Evolutionary conservation across 2,888 invertebrate genomes (phyloP).

Genomic region (Callimorpha dominula): DNA sequence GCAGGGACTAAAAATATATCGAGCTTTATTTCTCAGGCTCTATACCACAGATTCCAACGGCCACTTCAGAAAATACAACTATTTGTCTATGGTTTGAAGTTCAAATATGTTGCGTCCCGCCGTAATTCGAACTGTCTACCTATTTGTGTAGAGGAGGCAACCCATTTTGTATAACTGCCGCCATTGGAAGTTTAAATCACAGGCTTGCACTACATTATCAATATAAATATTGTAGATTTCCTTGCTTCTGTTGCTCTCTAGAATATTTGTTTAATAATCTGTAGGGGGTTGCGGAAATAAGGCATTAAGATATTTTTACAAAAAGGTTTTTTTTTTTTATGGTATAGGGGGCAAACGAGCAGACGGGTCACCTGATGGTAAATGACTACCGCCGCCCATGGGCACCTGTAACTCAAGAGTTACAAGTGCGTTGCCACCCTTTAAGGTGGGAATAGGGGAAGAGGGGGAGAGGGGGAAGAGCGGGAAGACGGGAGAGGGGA

Average conservation of each 20-base stretch:
- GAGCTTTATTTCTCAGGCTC: background rate
- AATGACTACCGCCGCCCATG: too few relatives aligned
- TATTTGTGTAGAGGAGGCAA: constrained; percentile 24
- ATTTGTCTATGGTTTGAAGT: constrained; percentile 31
- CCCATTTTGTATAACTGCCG: constrained; percentile 39
- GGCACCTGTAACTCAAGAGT: too few relatives aligned
- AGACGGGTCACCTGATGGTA: too few relatives aligned
- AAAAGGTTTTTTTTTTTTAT: too few relatives aligned
- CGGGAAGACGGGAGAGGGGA: too few relatives aligned
- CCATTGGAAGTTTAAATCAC: constrained; percentile 33
- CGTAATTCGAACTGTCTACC: constrained; percentile 39
- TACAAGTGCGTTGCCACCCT: too few relatives aligned
- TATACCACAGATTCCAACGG: constrained; percentile 26
- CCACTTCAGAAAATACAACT: background rate
- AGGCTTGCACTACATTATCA: constrained; percentile 25
- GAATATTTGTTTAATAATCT: background rate
- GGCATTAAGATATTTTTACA: background rate
- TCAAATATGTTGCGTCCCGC: constrained; percentile 25
- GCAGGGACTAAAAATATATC: background rate
- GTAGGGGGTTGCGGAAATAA: too few relatives aligned
- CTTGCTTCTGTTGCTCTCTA: constrained; percentile 25
- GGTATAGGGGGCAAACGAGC: too few relatives aligned
- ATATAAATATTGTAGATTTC: constrained; percentile 17
- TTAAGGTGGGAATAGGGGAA: too few relatives aligned
- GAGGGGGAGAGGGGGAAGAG: too few relatives aligned